A percentile compares a stretch with the other conserved stretches of the same genome.
phyloP scores from a whole-genome alignment of 2,113 vertebrate species.

The Lepus americanus region DNA sequence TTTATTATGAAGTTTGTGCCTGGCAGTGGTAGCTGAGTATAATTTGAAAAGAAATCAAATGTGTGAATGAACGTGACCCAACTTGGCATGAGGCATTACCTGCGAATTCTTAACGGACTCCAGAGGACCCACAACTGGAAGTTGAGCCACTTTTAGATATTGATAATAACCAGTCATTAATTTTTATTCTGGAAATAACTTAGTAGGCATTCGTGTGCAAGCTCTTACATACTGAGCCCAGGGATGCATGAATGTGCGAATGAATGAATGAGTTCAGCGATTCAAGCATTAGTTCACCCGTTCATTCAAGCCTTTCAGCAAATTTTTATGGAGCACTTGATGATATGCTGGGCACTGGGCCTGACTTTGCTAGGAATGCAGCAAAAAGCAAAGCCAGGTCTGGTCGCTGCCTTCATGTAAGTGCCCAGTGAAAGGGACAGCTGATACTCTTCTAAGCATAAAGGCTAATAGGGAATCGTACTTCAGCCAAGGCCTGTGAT shows the following conservation, averaged over 20 bases:
- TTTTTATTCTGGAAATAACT: constrained; percentile 56
- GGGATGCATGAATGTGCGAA: not conserved
- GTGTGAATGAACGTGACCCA: constrained; percentile 44
- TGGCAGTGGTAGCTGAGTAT: constrained; percentile 44
- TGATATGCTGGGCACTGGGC: not conserved
- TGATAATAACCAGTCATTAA: not conserved
- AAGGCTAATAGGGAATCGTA: constrained; percentile 15
- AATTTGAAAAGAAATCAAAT: constrained; percentile 73
- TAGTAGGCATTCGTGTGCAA: not conserved
- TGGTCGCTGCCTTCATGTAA: not conserved
- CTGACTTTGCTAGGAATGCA: not conserved
- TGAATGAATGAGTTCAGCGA: not conserved
- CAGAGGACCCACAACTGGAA: not conserved
- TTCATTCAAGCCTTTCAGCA: not conserved
- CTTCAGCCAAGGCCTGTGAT: not conserved
- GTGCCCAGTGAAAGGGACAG: not conserved
- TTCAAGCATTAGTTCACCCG: not conserved
- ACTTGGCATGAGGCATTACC: constrained; percentile 28
- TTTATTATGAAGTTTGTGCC: constrained; percentile 54
- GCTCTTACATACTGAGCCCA: not conserved
- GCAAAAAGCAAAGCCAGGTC: not conserved
- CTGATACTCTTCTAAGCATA: not conserved
- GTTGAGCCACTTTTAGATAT: not conserved
- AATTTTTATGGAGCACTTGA: constrained; percentile 18
- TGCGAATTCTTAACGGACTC: constrained; percentile 39